Conservation (phyloP, 2,888 invertebrate species). For the Chironomus riparius region DNA sequence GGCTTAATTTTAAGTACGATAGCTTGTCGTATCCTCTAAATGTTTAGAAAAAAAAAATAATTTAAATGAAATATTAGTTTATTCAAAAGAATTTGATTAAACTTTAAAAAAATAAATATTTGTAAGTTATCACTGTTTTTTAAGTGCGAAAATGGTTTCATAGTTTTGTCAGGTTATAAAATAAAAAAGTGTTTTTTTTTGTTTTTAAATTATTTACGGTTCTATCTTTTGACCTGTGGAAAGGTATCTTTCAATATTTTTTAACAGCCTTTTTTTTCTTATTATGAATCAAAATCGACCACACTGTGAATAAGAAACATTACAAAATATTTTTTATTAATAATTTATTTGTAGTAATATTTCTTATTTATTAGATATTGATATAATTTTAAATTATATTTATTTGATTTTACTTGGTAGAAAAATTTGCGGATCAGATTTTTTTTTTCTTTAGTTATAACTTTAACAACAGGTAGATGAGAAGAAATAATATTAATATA, state of each 20-base stretch:
- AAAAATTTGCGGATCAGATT: background rate
- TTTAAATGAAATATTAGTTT: too few relatives aligned
- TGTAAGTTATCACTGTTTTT: too few relatives aligned
- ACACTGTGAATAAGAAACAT: background rate
- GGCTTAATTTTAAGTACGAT: too few relatives aligned
- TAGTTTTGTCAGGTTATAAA: too few relatives aligned
- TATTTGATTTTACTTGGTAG: background rate
- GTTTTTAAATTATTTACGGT: too few relatives aligned
- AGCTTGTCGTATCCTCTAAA: too few relatives aligned
- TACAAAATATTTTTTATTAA: background rate
- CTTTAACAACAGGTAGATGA: background rate
- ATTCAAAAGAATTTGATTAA: too few relatives aligned
- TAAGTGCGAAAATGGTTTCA: too few relatives aligned
- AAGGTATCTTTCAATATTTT: background rate
- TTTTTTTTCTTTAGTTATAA: background rate
- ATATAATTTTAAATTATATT: background rate
- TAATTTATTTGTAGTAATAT: conserved; percentile 19
- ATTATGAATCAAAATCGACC: background rate
- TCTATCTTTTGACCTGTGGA: background rate
- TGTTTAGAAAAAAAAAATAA: too few relatives aligned
- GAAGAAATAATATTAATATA: background rate
- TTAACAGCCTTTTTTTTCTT: background rate
- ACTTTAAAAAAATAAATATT: too few relatives aligned
- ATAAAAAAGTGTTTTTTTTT: too few relatives aligned
- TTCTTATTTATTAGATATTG: conserved; percentile 19